Evolutionary conservation across 1,140 invertebrate genomes (phyloP), one percentile per base, ranked within the genome.

Genomic region (Caenorhabditis briggsae): DNA sequence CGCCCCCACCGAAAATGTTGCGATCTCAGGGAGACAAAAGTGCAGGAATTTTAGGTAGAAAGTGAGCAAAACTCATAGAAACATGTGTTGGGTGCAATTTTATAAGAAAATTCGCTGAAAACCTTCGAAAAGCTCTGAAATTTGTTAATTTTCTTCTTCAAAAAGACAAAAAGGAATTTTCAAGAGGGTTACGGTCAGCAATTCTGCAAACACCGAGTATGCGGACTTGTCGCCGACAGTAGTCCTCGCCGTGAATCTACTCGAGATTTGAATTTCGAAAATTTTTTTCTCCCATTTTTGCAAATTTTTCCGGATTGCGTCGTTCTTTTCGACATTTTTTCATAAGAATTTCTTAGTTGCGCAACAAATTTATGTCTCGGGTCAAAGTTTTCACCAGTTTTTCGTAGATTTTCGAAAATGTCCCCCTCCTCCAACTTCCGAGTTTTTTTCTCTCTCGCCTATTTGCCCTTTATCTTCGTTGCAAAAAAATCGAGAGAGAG

Each of bases 341-440:
- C 50, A 53, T 53, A 2, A 53, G 9, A 53, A 53, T 65, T 41
- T 65, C 12, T 65, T 65, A 7, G 12, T 70, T 78, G 33, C 70
- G 46, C 18, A 41, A 78, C 12, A 5, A 78, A 11, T 11, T 23
- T 12, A 11, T 33, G n/a, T 11, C n/a, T 33, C 23, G 1, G 25
- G 18, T 61, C 59, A 9, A 59, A 59, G 8, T 11, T 64, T 20
- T 18, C 43, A 7, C 43, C 41, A 33, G 11, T 12, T 50, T 78
- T 78, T 78, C 70, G 70, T 50, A 8, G 70, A 78, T 78, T 78
- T 78, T 78, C 70, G 70, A 78, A 78, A 78, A 78, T 46, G 61
- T 18, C 23, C 25, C 11, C 61, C 33, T 14, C 61, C 12, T 41
- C 23, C 9, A 65, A 65, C 12, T 23, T 46, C 11, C 16, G 20